phyloP scores from a whole-genome alignment of 1,140 invertebrate species.

The Plectrocnemia conspersa region DNA sequence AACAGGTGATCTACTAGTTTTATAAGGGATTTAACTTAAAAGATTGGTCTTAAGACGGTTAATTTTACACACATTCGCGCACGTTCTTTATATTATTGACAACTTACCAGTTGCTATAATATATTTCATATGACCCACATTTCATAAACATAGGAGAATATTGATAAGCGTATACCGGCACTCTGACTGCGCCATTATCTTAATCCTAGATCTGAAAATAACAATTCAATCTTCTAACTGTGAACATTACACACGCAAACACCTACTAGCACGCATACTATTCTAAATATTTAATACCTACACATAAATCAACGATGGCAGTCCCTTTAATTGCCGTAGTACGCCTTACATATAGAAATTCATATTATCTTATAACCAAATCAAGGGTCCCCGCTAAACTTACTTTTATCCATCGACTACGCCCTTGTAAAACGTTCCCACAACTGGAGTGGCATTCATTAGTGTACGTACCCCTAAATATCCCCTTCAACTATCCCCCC shows the following conservation, averaged over 20 bases:
- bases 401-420: slow-evolving; percentile 14
- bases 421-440: slow-evolving; percentile 19
- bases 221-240: slow-evolving; percentile 2
- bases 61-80: no score
- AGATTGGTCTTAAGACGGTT: no score
- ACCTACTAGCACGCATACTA: no score
- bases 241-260: background rate
- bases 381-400: slow-evolving; percentile 15
- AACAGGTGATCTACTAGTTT: no score
- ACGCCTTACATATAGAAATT: no score
- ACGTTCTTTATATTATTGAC: slow-evolving; percentile 1
- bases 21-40: no score
- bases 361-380: slow-evolving; percentile 1
- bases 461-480: slow-evolving; percentile 10
- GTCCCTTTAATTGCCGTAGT: no score
- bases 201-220: slow-evolving; percentile 15
- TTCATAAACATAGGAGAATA: slow-evolving; percentile 3
- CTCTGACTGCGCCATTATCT: slow-evolving; percentile 7
- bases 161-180: slow-evolving; percentile 4
- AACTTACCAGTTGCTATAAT: slow-evolving; percentile 1
- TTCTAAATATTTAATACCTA: no score
- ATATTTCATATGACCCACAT: slow-evolving; percentile 17
- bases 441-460: slow-evolving; percentile 23
- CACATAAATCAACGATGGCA: no score
- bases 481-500: slow-evolving; percentile 20